These are phyloP conservation scores for Meteorus colon DNA, from an alignment of 2,888 invertebrate species.

Conservation along the genomic window DNA sequence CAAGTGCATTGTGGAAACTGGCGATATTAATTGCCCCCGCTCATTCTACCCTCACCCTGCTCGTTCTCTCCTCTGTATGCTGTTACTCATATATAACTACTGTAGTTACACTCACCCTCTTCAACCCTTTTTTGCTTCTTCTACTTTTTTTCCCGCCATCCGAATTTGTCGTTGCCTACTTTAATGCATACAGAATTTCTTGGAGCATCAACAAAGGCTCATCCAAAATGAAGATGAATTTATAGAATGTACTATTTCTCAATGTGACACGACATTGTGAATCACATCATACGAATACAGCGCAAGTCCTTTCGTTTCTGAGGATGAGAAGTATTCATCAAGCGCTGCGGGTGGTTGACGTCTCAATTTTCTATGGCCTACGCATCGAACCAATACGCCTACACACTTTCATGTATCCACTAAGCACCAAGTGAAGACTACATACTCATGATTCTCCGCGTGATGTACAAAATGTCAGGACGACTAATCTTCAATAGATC, in stretches of 20 bases:
- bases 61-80: constrained; percentile 52
- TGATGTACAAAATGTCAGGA: constrained; percentile 29
- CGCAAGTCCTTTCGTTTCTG: constrained; percentile 66
- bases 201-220: neutral
- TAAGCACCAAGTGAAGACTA: constrained; percentile 45
- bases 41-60: constrained; percentile 65
- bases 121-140: neutral
- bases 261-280: neutral
- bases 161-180: neutral
- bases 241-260: neutral
- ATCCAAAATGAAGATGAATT: neutral
- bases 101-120: neutral
- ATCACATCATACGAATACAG: constrained; percentile 56
- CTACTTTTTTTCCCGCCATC: neutral
- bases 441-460: constrained; percentile 24
- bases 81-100: neutral
- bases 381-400: constrained; percentile 57
- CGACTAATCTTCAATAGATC: neutral
- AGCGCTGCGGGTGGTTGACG: constrained; percentile 71
- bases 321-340: constrained; percentile 71
- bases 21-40: constrained; percentile 74
- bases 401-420: constrained; percentile 50
- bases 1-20: constrained; percentile 73
- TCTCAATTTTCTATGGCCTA: constrained; percentile 70
- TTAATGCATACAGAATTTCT: neutral